A percentile compares a stretch with the other conserved stretches of the same genome.
phyloP scores from a whole-genome alignment of 2,113 vertebrate genomes.

The Antechinus flavipes region DNA sequence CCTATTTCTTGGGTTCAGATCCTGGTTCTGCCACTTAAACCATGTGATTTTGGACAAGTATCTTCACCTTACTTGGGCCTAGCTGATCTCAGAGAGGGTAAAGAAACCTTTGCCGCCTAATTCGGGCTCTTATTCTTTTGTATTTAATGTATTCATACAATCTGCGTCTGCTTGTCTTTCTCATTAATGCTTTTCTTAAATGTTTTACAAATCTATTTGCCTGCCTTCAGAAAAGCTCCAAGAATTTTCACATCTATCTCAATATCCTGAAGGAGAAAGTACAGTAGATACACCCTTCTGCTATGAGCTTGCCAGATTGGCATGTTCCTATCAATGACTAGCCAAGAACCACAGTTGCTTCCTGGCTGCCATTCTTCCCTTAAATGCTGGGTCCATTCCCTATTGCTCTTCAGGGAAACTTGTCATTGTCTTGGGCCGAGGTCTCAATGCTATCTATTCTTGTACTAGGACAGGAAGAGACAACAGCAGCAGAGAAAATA shows the following conservation, averaged over 20 bases:
- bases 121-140: background rate
- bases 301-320: background rate
- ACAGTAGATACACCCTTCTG: background rate
- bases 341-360: background rate
- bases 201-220: no score
- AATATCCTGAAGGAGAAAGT: background rate
- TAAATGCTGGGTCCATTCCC: background rate
- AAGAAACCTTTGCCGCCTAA: background rate
- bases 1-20: background rate
- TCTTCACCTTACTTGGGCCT: background rate
- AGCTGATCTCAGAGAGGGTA: background rate
- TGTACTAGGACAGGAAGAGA: background rate
- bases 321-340: background rate
- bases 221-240: background rate
- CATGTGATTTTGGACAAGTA: background rate
- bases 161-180: background rate
- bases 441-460: background rate
- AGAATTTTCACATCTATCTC: background rate
- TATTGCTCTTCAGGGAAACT: background rate
- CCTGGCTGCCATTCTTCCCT: background rate
- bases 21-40: background rate
- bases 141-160: background rate
- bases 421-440: background rate
- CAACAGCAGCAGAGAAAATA: background rate
- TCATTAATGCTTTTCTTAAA: background rate